Conservation (phyloP, 2,113 vertebrate genomes). For the Myotis brandtii region DNA sequence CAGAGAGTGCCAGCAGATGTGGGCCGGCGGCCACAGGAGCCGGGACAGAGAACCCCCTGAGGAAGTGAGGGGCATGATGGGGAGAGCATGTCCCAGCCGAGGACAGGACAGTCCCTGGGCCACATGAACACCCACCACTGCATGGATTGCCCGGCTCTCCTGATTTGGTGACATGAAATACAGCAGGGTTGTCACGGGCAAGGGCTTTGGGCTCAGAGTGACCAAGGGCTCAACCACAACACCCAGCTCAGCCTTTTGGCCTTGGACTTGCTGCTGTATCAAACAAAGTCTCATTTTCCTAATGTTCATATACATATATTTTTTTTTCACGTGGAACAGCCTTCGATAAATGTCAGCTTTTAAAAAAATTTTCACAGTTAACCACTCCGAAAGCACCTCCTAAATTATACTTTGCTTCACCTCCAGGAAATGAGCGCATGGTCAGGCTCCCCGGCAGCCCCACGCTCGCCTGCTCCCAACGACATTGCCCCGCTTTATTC, state of each 20-base stretch:
- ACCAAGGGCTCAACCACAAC: rapidly evolving
- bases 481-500: rapidly evolving
- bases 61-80: background rate
- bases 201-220: background rate
- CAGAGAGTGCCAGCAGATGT: rapidly evolving
- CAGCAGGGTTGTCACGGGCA: rapidly evolving
- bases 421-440: rapidly evolving
- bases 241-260: background rate
- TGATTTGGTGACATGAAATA: no score
- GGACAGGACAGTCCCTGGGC: background rate
- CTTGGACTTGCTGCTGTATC: background rate
- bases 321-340: background rate
- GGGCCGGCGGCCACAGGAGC: background rate
- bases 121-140: rapidly evolving
- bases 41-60: background rate
- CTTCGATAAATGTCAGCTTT: background rate
- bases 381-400: background rate
- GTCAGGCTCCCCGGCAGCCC: rapidly evolving
- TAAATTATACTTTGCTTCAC: background rate
- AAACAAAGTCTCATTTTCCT: background rate
- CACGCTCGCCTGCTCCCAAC: rapidly evolving
- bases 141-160: rapidly evolving
- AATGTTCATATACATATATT: background rate
- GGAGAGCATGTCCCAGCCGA: background rate
- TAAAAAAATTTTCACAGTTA: background rate